Conservation (phyloP, 2,113 vertebrate species). For the Clarias macrocephalus region DNA sequence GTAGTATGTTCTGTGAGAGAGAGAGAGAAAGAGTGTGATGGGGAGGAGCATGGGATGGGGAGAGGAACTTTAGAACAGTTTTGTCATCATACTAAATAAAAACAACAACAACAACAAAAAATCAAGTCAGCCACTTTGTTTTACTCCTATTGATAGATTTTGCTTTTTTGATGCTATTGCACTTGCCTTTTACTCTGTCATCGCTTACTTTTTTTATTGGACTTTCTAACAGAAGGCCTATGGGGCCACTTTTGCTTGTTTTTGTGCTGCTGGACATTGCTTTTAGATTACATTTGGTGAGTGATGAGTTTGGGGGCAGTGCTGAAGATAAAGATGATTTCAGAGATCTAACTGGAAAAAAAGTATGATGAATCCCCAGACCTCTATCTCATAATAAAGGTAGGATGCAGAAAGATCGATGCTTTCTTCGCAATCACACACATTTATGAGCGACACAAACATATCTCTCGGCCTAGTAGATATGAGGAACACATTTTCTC, state of each 20-base stretch:
- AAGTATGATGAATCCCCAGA: conserved; percentile 22
- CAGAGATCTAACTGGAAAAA: conserved; percentile 18
- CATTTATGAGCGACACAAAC: conserved; percentile 21
- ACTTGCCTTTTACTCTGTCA: conserved; percentile 19
- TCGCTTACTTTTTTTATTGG: conserved; percentile 21
- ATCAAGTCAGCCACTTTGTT: conserved; percentile 12
- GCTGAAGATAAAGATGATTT: conserved; percentile 21
- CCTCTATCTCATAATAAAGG: conserved; percentile 11
- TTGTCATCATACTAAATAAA: not conserved
- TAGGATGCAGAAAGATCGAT: not conserved
- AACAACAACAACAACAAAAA: not conserved
- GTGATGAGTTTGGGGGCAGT: not conserved
- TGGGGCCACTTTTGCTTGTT: conserved; percentile 38
- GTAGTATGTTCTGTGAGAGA: not conserved
- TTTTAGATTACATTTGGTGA: conserved; percentile 28
- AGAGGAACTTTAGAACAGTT: not conserved
- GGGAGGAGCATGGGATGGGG: not conserved
- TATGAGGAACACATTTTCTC: conserved; percentile 12
- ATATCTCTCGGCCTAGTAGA: conserved; percentile 21
- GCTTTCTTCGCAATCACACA: conserved; percentile 1
- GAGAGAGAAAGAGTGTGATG: conserved; percentile 4
- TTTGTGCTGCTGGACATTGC: conserved; percentile 28
- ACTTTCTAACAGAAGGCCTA: conserved; percentile 24
- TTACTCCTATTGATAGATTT: conserved; percentile 10
- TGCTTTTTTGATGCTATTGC: conserved; percentile 10